Evolutionary conservation across 2,797 vertebrate genomes (phyloP).

Genomic region (Danio jaintianensis): DNA sequence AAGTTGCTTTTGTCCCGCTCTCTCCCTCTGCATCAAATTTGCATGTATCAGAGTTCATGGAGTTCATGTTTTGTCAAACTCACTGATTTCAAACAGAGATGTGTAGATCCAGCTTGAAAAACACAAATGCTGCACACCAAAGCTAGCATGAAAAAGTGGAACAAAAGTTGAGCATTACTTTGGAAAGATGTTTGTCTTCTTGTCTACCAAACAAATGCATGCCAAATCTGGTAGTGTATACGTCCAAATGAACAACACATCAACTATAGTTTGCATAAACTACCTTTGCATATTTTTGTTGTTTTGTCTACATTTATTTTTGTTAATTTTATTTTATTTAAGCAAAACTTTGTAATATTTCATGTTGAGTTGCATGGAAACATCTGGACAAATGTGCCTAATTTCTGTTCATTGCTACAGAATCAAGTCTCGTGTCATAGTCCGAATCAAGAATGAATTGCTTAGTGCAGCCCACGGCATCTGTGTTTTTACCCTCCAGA

Average conservation of each 20-base stretch:
- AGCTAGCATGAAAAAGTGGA: neutral
- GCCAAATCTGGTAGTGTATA: neutral
- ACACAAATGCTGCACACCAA: neutral
- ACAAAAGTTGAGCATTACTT: neutral
- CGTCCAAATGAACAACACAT: neutral
- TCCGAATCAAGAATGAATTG: constrained; percentile 11
- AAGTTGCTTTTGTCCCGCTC: constrained; percentile 69
- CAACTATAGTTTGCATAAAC: neutral
- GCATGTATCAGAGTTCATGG: constrained; percentile 44
- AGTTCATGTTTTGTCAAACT: constrained; percentile 56
- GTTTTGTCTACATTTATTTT: neutral
- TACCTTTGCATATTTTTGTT: neutral
- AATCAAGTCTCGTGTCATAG: too few relatives aligned
- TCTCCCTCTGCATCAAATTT: constrained; percentile 55
- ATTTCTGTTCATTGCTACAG: neutral
- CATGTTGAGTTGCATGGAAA: neutral
- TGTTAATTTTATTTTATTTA: neutral
- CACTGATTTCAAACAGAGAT: neutral
- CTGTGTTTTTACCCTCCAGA: constrained; percentile 69
- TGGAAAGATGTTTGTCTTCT: neutral
- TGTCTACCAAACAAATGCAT: neutral
- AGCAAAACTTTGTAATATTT: constrained; percentile 15
- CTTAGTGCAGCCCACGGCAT: constrained; percentile 32
- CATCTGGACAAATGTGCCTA: neutral
- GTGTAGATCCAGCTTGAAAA: neutral